These are phyloP conservation scores for Elgaria multicarinata DNA, from an alignment of 2,113 vertebrate genomes.

Conservation along the genomic window DNA sequence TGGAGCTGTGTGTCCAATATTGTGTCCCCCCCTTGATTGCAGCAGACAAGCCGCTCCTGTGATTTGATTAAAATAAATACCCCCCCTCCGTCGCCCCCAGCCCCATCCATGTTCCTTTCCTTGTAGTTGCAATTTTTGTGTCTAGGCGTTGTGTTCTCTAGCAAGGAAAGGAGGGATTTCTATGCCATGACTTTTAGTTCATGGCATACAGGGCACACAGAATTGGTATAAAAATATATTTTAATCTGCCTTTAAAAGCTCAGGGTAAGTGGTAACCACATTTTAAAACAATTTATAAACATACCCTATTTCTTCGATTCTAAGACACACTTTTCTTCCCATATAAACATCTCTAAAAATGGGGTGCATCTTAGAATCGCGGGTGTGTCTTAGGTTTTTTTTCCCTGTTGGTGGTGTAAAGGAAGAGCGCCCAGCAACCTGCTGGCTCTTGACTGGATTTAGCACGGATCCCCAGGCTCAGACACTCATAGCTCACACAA, in stretches of 20 bases:
- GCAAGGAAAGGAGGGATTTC: not conserved
- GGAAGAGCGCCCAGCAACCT: too few relatives aligned
- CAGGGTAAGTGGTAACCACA: not conserved
- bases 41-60: conserved; percentile 51
- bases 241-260: not conserved
- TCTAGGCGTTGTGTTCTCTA: not conserved
- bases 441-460: too few relatives aligned
- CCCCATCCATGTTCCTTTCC: not conserved
- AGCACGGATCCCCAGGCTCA: too few relatives aligned
- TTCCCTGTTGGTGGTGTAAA: too few relatives aligned
- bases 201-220: not conserved
- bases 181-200: not conserved
- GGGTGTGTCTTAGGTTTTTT: too few relatives aligned
- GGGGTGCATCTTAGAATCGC: too few relatives aligned
- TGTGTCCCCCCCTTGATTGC: not conserved
- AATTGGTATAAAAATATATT: not conserved
- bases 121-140: not conserved
- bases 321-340: too few relatives aligned
- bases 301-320: too few relatives aligned
- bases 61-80: conserved; percentile 48
- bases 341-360: too few relatives aligned
- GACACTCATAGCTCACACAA: too few relatives aligned
- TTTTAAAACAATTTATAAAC: not conserved
- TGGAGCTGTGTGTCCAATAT: not conserved
- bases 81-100: not conserved